A percentile compares a stretch with the other conserved stretches of the same genome.
Conservation (phyloP, 2,888 invertebrate genomes). For the Sinotaia quadrata region DNA sequence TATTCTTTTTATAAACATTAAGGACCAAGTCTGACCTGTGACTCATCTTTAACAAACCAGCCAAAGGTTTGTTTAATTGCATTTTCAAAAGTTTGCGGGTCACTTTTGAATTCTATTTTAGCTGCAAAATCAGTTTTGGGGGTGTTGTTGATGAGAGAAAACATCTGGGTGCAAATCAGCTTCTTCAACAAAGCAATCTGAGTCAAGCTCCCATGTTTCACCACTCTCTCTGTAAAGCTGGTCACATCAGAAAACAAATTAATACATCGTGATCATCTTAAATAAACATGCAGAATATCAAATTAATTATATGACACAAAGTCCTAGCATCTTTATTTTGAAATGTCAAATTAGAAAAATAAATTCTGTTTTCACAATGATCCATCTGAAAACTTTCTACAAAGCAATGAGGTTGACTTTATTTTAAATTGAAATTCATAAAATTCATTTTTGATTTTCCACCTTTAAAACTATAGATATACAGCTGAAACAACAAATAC, state of each 20-base stretch:
- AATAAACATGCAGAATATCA: no score
- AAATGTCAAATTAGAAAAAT: no score
- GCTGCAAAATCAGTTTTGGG: conserved; percentile 87
- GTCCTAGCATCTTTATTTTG: no score
- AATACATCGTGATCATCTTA: no score
- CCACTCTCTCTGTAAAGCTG: conserved; percentile 82
- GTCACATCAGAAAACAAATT: not conserved
- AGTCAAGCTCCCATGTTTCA: conserved; percentile 85
- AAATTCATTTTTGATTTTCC: no score
- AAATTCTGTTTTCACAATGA: no score
- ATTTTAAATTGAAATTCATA: no score
- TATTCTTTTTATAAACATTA: not conserved
- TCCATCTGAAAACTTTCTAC: no score
- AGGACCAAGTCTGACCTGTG: conserved; percentile 39
- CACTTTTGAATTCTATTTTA: conserved; percentile 82
- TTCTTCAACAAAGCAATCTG: conserved; percentile 82
- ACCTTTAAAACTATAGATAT: no score
- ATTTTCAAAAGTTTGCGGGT: conserved; percentile 84
- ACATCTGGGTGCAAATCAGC: conserved; percentile 83
- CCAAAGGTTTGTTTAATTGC: conserved; percentile 76
- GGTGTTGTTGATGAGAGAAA: conserved; percentile 84
- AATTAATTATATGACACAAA: no score
- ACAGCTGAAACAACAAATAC: no score
- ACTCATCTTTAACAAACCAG: conserved; percentile 51
- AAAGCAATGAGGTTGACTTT: no score